phyloP scores from a whole-genome alignment of 2,797 vertebrate genomes.

The Taenioides sp. region DNA sequence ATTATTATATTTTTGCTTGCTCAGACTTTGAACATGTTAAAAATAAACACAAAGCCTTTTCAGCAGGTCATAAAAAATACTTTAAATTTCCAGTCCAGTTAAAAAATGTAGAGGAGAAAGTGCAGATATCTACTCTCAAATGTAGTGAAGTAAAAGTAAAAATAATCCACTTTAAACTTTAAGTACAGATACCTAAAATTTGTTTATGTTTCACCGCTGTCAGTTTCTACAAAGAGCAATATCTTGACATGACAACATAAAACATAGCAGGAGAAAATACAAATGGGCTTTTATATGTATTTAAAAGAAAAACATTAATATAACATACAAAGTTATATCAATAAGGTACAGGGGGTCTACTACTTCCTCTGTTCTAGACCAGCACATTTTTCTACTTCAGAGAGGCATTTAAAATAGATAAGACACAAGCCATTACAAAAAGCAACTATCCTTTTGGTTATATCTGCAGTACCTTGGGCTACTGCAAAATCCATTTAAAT shows the following conservation, averaged over 20 bases:
- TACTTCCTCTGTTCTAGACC: neutral
- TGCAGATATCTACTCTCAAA: too few species aligned
- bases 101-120: too few species aligned
- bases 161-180: too few species aligned
- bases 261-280: neutral
- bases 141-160: too few species aligned
- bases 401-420: constrained; percentile 8
- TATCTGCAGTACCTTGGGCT: neutral
- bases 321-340: neutral
- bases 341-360: neutral
- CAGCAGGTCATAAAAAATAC: too few species aligned
- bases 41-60: too few species aligned
- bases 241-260: neutral
- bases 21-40: too few species aligned
- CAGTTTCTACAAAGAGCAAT: neutral
- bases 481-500: constrained; percentile 3
- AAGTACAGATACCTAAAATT: too few species aligned
- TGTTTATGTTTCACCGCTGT: neutral
- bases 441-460: constrained; percentile 6
- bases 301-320: neutral
- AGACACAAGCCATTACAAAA: neutral
- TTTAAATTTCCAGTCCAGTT: too few species aligned
- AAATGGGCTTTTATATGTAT: neutral
- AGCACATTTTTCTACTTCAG: neutral
- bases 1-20: too few species aligned